A percentile compares a stretch with the other conserved stretches of the same genome.
Evolutionary conservation across 2,888 invertebrate genomes (phyloP).

Genomic region (Leptopilina drosophilae): DNA sequence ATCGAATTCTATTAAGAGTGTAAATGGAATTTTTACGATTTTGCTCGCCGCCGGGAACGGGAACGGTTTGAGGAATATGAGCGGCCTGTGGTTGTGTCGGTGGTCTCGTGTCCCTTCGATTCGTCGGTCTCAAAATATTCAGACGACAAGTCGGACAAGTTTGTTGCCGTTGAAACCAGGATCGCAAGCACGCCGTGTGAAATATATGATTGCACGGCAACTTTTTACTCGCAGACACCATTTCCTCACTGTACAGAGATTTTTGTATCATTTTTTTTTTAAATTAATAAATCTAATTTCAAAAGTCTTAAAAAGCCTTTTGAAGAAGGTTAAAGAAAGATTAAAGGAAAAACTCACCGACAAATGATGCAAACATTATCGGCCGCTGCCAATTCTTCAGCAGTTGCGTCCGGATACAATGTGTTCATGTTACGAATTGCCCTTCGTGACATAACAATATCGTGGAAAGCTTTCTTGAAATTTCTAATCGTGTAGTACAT

Average conservation of each 20-base stretch:
- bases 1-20: neutral
- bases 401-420: slow-evolving; percentile 96
- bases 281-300: neutral
- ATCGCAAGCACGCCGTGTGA: slow-evolving; percentile 97
- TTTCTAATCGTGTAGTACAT: slow-evolving; percentile 99
- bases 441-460: slow-evolving; percentile 96
- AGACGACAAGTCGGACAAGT: slow-evolving; percentile 99
- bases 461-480: slow-evolving; percentile 98
- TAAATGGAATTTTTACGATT: slow-evolving; percentile 55
- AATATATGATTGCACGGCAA: slow-evolving; percentile 99
- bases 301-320: too few relatives aligned
- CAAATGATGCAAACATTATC: slow-evolving; percentile 99
- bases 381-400: slow-evolving; percentile 92
- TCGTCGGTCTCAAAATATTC: slow-evolving; percentile 83
- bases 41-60: slow-evolving; percentile 62
- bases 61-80: slow-evolving; percentile 66
- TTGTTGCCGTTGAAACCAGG: slow-evolving; percentile 99
- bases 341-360: slow-evolving; percentile 76
- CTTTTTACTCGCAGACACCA: slow-evolving; percentile 91
- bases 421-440: slow-evolving; percentile 99
- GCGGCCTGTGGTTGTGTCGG: slow-evolving; percentile 71
- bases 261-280: neutral
- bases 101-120: slow-evolving; percentile 64
- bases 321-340: too few relatives aligned
- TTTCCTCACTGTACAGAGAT: slow-evolving; percentile 80